Evolutionary conservation across 2,113 vertebrate species (phyloP), one percentile per base, ranked within the genome.

Genomic region (Zingel zingel): DNA sequence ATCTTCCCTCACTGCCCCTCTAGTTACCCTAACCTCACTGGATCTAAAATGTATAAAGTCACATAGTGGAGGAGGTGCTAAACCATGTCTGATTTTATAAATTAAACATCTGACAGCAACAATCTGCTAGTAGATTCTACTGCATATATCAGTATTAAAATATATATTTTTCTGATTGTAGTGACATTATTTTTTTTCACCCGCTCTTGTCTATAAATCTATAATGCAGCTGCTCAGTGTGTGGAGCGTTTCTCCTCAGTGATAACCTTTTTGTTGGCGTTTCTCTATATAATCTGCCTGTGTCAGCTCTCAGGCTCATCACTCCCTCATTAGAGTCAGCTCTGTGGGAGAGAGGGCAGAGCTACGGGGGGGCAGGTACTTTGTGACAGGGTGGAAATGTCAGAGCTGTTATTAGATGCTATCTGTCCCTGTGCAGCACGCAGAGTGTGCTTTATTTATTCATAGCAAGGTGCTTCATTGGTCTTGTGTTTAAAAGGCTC

Each of bases 371-470:
- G 81, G 72, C 43, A 69, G 79, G 75, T 71, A 61, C 83, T 89
- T 69, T 77, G 71, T 58, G 87, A 82, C 50, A 15, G 36, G 25
- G 21, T 84, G 74, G 72, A 93, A 92, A 93, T 92, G 89, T 91
- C 89, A 86, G 54, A 65, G 78, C 57, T 78, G 61, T 33, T 33
- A 1, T 71, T 83, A 47, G 84, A 77, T 25, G 43, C 66, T 50
- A 43, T 82, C 77, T 74, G 61, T 36, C 66, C 74, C 56, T 65
- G 19, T 59, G 33, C 68, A 30, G 2, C 82, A 58, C 45, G 73
- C 86, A 71, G 85, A 74, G 69, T 18, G 18, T 1, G 43, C 71
- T 81, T 81, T 65, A 86, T 83, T 88, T 84, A 90, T 86, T 86
- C 71, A 83, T 78, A 56, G 73, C 48, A n/a, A n/a, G 18, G 36